Base-by-base conservation (phyloP, 2,113 vertebrate species). In the Limanda limanda region DNA sequence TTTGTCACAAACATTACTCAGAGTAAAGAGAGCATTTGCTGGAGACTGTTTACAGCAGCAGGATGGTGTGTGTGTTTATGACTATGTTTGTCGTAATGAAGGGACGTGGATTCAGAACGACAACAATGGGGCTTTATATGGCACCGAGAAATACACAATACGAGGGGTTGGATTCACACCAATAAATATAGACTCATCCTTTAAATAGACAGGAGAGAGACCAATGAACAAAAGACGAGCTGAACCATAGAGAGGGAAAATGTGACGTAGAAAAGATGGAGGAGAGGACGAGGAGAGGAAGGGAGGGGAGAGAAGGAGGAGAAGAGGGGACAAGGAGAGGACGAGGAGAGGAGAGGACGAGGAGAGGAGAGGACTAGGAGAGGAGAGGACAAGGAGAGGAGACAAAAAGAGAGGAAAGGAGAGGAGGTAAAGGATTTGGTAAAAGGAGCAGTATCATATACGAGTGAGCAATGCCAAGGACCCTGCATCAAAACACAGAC, bases 401-500 rank as follows among this genome's bases (percentile, higher is more conserved):
- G 57, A 77, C 63, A 67, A 57, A 60, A 48, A 62, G 12, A 23
- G 57, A 68, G 35, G 8, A 35, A 6, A 37, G 35, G 7, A 37
- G 35, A 37, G 35, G 8, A 37, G 35, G 31, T 6, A 31, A 7
- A 31, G 31, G 31, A 31, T 31, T 31, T 31, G 31, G 31, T 31
- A 54, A 78, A 78, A 71, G 40, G 74, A 89, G 78, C 71, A 59
- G 71, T 11, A 56, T 40, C 37, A 54, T 67, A 54, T 71, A 76
- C 71, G 68, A 78, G 47, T 51, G 75, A 87, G 72, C 78, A 20
- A 66, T 31, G 69, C 78, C 62, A 25, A 31, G 47, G 65, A 18
- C 14, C 35, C 57, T 54, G 60, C 75, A 88, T 78, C 68, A 83
- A 84, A 74, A 87, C 79, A 87, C 72, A 78, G 47, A 75, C 14